A percentile compares a stretch with the other conserved stretches of the same genome.
Conservation (phyloP, 1,140 invertebrate species). For the Capitella teleta region DNA sequence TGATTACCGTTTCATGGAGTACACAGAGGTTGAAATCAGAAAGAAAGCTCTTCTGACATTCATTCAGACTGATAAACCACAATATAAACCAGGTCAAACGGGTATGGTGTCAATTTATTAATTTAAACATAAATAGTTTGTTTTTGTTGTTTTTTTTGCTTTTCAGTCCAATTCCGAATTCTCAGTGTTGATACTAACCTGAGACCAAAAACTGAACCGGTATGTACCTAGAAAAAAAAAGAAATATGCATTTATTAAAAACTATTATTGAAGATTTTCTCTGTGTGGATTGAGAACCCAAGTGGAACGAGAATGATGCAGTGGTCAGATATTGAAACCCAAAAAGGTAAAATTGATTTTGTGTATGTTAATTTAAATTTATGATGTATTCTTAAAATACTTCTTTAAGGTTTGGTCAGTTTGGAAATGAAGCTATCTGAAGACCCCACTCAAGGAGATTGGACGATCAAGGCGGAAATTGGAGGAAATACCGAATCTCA, state of each 20-base stretch:
- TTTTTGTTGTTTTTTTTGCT: conserved; percentile 9
- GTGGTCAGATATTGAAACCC: conserved; percentile 48
- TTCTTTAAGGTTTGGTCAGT: conserved; percentile 22
- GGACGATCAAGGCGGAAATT: conserved; percentile 63
- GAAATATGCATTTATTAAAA: no score
- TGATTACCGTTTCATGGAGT: background rate
- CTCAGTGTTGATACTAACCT: conserved; percentile 81
- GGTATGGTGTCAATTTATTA: no score
- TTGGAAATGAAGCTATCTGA: conserved; percentile 65
- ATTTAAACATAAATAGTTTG: background rate
- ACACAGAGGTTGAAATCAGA: background rate
- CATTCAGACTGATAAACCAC: conserved; percentile 86
- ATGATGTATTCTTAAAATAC: background rate
- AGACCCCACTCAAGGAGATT: conserved; percentile 79
- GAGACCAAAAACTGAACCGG: conserved; percentile 35
- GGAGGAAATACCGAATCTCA: conserved; percentile 43
- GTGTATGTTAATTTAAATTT: background rate
- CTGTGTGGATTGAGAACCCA: conserved; percentile 53
- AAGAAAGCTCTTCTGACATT: conserved; percentile 64
- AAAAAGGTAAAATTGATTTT: conserved; percentile 31
- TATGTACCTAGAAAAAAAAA: background rate
- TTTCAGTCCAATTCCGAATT: conserved; percentile 68
- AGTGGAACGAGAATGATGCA: conserved; percentile 48
- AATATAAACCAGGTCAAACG: conserved; percentile 86
- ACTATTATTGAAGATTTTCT: conserved; percentile 44